Conservation (phyloP, 2,888 invertebrate species). For the Lutraria lutraria region DNA sequence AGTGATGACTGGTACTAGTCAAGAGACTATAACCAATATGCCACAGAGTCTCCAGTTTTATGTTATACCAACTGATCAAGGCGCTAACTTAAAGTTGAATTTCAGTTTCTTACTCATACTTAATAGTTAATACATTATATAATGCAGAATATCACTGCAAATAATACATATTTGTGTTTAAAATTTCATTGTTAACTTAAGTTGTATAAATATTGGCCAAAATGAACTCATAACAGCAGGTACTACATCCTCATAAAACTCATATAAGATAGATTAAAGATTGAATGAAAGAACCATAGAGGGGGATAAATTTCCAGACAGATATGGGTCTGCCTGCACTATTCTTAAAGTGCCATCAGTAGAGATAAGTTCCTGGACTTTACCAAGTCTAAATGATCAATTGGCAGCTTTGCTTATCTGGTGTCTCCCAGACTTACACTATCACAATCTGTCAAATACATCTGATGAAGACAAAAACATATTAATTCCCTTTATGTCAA, state of each 20-base stretch:
- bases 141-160: too few species aligned
- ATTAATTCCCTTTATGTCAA: background rate
- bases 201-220: too few species aligned
- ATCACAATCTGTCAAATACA: conserved; percentile 11
- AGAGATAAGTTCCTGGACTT: background rate
- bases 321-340: background rate
- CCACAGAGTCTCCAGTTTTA: too few species aligned
- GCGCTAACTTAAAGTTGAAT: too few species aligned
- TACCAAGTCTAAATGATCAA: conserved; percentile 3
- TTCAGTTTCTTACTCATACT: too few species aligned
- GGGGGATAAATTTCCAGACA: background rate
- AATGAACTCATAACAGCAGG: too few species aligned
- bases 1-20: too few species aligned
- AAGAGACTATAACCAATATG: too few species aligned
- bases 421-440: background rate
- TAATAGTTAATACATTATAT: too few species aligned
- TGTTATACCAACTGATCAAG: too few species aligned
- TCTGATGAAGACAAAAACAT: background rate
- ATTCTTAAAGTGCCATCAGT: background rate
- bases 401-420: background rate
- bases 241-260: background rate
- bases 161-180: too few species aligned
- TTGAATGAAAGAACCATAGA: background rate
- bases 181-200: too few species aligned
- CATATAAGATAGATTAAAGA: background rate